Evolutionary conservation across 2,888 invertebrate species (phyloP).

Genomic region (Epicampocera succincta): DNA sequence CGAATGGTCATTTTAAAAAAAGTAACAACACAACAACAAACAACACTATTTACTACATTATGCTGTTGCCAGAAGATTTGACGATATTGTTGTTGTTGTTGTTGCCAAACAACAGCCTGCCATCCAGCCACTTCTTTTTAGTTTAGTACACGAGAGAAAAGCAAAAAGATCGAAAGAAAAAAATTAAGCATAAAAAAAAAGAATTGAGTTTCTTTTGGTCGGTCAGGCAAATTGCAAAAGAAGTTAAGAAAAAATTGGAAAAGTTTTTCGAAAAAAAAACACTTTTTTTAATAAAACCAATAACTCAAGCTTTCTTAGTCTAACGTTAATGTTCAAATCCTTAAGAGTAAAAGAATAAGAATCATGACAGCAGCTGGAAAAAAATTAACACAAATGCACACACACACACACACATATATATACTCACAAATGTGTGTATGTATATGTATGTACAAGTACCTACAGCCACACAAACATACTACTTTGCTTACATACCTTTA

Average conservation of each 20-base stretch:
- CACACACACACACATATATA: slow-evolving; percentile 29
- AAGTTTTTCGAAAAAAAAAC: slow-evolving; percentile 28
- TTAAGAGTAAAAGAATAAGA: slow-evolving; percentile 74
- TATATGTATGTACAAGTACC: too few relatives aligned
- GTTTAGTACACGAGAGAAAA: slow-evolving; percentile 36
- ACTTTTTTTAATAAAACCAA: slow-evolving; percentile 56
- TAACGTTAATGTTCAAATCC: slow-evolving; percentile 71
- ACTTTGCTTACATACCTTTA: too few relatives aligned
- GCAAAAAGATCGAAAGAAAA: slow-evolving; percentile 8
- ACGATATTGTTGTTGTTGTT: background rate
- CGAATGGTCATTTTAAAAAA: slow-evolving; percentile 48
- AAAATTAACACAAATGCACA: slow-evolving; percentile 40
- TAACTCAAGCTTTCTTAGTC: slow-evolving; percentile 71
- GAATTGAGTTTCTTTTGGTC: slow-evolving; percentile 59
- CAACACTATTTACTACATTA: slow-evolving; percentile 31
- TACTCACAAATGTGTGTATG: too few relatives aligned
- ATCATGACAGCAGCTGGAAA: slow-evolving; percentile 67
- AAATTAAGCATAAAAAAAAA: slow-evolving; percentile 22
- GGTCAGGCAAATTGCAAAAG: slow-evolving; percentile 59
- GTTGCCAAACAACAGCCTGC: background rate
- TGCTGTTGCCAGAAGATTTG: slow-evolving; percentile 20
- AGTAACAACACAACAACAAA: slow-evolving; percentile 43
- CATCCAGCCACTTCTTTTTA: slow-evolving; percentile 41
- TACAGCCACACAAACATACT: too few relatives aligned
- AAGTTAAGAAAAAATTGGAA: slow-evolving; percentile 42